phyloP scores from a whole-genome alignment of 2,888 invertebrate genomes.

The Drosophila quinaria region DNA sequence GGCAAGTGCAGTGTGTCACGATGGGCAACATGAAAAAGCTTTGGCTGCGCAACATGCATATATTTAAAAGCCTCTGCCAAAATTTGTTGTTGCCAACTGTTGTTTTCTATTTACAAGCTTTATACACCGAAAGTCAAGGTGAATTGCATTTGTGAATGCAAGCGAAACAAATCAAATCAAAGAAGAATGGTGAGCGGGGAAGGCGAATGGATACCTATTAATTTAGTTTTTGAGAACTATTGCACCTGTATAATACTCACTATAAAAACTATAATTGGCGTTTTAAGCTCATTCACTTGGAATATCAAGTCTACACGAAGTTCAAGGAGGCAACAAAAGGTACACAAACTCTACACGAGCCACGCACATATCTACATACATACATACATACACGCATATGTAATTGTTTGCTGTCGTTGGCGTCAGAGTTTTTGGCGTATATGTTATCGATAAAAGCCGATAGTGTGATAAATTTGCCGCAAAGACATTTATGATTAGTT shows the following conservation, averaged over 20 bases:
- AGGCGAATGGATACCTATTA: background rate
- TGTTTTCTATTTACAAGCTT: constrained; percentile 20
- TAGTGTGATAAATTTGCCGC: constrained; percentile 39
- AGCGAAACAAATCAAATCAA: constrained; percentile 18
- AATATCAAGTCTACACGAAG: constrained; percentile 26
- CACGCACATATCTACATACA: background rate
- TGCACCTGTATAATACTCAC: background rate
- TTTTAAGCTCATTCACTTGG: constrained; percentile 27
- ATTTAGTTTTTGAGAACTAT: background rate
- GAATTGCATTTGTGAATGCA: constrained; percentile 39
- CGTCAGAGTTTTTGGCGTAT: constrained; percentile 10
- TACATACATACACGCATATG: background rate
- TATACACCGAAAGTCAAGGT: constrained; percentile 53
- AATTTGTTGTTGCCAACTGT: constrained; percentile 42
- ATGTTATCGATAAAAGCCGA: constrained; percentile 49
- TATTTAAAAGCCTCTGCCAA: constrained; percentile 13
- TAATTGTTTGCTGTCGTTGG: background rate
- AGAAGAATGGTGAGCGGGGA: background rate
- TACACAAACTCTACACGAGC: constrained; percentile 24
- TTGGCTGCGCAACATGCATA: constrained; percentile 8
- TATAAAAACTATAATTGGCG: background rate
- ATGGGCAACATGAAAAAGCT: constrained; percentile 11
- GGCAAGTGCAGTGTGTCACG: constrained; percentile 30
- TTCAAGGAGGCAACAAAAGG: constrained; percentile 35
- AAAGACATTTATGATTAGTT: constrained; percentile 31